Percentiles rank a stretch among this genome's conserved stretches.
Conservation (phyloP, 2,888 invertebrate species). For the Zootermopsis nevadensis region DNA sequence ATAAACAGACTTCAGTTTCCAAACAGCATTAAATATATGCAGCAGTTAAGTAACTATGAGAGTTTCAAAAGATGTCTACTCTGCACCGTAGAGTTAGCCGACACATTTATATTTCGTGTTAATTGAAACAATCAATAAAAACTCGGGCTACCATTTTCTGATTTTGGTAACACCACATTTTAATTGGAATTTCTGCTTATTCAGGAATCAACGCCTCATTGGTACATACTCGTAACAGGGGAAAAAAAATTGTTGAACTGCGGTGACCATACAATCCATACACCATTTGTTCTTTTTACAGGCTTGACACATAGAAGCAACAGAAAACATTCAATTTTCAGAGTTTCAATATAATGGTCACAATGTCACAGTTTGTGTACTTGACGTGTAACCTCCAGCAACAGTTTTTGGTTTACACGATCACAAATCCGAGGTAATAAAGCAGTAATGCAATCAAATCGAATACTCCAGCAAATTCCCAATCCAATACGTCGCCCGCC, state of each 20-base stretch:
- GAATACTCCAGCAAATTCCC: neutral
- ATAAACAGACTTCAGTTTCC: too few species aligned
- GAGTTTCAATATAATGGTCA: neutral
- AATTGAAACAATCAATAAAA: too few species aligned
- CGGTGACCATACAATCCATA: neutral
- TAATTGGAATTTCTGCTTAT: neutral
- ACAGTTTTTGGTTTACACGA: neutral
- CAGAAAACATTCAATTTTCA: neutral
- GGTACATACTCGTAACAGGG: slow-evolving; percentile 10
- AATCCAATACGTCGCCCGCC: too few species aligned
- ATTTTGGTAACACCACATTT: too few species aligned
- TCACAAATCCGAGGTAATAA: neutral
- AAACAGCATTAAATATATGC: too few species aligned
- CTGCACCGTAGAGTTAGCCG: too few species aligned
- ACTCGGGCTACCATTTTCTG: too few species aligned
- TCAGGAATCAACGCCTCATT: neutral
- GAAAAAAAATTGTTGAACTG: neutral
- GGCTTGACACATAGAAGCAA: neutral
- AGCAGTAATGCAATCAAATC: neutral
- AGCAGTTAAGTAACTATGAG: too few species aligned
- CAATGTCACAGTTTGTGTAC: neutral
- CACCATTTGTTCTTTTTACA: neutral
- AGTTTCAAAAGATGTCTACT: too few species aligned
- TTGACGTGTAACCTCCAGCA: neutral
- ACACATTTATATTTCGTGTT: too few species aligned